These are phyloP conservation scores for Ctenoplectra terminalis DNA, from an alignment of 1,140 invertebrate species.

Conservation along the genomic window DNA sequence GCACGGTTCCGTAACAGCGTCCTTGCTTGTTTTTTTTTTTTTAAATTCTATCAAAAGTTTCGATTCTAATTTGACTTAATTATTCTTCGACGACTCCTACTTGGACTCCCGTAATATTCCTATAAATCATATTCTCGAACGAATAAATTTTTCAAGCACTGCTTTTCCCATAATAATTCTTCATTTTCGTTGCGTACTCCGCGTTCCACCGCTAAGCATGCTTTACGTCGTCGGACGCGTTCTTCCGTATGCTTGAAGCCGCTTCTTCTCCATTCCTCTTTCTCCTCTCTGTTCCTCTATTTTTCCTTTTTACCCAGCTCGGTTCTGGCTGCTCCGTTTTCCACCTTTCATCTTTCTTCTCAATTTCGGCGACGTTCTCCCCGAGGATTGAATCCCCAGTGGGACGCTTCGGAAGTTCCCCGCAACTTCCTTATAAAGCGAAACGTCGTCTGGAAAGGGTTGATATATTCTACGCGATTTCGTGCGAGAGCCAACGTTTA, in stretches of 20 bases:
- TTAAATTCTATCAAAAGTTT: no score
- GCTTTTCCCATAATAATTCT: background rate
- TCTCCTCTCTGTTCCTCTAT: background rate
- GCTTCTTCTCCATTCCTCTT: slow-evolving; percentile 9
- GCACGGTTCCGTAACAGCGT: no score
- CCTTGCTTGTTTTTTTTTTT: no score
- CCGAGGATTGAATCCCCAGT: slow-evolving; percentile 19
- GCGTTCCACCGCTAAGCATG: background rate
- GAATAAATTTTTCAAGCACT: background rate
- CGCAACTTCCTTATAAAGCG: slow-evolving; percentile 51
- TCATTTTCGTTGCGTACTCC: background rate
- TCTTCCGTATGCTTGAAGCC: background rate
- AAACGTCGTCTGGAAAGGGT: slow-evolving; percentile 38
- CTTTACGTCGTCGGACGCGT: slow-evolving; percentile 7
- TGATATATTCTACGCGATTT: slow-evolving; percentile 48
- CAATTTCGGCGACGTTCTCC: slow-evolving; percentile 43
- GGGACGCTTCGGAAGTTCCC: slow-evolving; percentile 18
- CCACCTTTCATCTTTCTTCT: slow-evolving; percentile 39
- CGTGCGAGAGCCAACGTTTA: slow-evolving; percentile 20
- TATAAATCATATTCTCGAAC: background rate
- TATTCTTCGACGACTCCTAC: background rate
- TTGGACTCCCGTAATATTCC: background rate
- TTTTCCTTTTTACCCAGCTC: background rate
- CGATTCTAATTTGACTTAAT: no score
- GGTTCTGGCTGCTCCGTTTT: background rate